Evolutionary conservation across 2,113 vertebrate genomes (phyloP), one percentile per base, ranked within the genome.

Genomic region (Deroptyus accipitrinus): DNA sequence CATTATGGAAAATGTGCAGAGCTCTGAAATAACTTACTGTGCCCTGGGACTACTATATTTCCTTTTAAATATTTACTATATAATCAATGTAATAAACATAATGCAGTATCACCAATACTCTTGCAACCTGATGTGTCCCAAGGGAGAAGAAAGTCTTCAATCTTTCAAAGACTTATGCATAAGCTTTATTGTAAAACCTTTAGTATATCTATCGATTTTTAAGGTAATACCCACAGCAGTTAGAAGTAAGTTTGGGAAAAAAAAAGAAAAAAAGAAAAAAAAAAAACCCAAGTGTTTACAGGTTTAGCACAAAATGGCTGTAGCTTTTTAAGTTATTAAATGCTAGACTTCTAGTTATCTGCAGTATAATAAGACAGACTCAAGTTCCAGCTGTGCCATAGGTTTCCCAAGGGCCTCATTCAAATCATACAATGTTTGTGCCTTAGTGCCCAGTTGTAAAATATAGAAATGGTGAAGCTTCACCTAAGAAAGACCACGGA

Each of bases 51-150:
- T 86, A 67, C 66, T 30, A 23, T 44, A 84, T 76, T 76, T 84
- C 67, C 69, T 83, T 94, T 89, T 35, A 92, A 64, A 79, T 92
- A 94, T 96, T 96, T 94, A 92, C 90, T 73, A 57, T 62, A 79
- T 86, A 94, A 95, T 97, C 94, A 96, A 94, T 96, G 42, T 49
- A 94, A 95, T 96, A 95, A 96, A 89, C 86, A 95, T 95, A 95
- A 91, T 92, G 84, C 81, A 95, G 27, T 31, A 82, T 90, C 83
- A 88, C 83, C 66, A 41, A 72, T 88, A 28, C 27, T 74, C n/a
- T 93, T 81, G 48, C 73, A 75, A 68, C 4, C 11, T 67, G 55
- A 39, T 92, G 22, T 63, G n/a, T 94, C 93, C 75, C 67, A 8
- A 22, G 67, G 17, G 84, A 9, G 11, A 46, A 46, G 52, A 57